These are phyloP conservation scores for Glyphotaelius pellucidus DNA, from an alignment of 2,888 invertebrate species.

Conservation along the genomic window DNA sequence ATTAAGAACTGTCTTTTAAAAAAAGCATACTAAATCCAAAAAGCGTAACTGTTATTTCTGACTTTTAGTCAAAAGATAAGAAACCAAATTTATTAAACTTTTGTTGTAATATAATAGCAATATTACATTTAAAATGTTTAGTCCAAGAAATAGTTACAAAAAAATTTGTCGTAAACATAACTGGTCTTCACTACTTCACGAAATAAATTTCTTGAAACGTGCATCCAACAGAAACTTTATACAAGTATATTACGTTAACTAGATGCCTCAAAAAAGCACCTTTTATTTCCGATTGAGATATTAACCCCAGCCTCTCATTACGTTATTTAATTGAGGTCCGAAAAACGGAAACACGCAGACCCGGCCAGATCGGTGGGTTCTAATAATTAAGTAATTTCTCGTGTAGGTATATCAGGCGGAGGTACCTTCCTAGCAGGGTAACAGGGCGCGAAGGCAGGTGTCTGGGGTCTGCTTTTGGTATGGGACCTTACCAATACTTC, in stretches of 20 bases:
- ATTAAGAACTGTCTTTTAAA: too few species aligned
- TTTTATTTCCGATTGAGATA: slow-evolving; percentile 19
- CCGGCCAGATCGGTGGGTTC: neutral
- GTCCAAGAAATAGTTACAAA: too few species aligned
- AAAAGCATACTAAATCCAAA: too few species aligned
- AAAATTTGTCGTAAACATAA: too few species aligned
- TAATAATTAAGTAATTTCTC: slow-evolving; percentile 31
- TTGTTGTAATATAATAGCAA: too few species aligned
- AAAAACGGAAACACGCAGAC: slow-evolving; percentile 9
- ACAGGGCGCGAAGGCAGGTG: slow-evolving; percentile 2
- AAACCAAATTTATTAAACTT: too few species aligned
- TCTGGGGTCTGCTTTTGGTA: neutral
- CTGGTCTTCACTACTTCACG: too few species aligned
- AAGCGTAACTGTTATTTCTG: too few species aligned
- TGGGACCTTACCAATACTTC: neutral
- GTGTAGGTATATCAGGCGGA: neutral
- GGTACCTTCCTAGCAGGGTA: neutral
- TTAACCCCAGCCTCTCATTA: neutral
- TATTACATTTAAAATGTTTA: too few species aligned
- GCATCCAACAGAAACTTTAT: neutral
- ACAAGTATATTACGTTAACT: neutral
- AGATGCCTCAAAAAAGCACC: neutral
- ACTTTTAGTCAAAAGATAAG: too few species aligned
- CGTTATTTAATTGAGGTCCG: slow-evolving; percentile 16
- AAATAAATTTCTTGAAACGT: neutral